Base-by-base conservation (phyloP, 2,888 invertebrate species). In the Timandra comae region DNA sequence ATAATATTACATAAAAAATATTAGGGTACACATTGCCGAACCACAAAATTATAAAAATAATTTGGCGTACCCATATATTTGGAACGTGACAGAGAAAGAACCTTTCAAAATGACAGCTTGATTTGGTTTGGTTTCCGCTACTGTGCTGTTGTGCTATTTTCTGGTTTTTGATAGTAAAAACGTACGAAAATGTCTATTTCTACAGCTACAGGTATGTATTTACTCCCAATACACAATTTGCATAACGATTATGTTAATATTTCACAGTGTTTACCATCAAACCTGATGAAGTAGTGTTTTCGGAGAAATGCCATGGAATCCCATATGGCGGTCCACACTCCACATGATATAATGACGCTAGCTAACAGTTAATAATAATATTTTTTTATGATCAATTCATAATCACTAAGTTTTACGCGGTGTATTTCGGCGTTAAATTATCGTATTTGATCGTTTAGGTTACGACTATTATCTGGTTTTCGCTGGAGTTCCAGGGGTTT, bases 111-210 rank as follows among this genome's bases (percentile, higher is more conserved):
- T 84, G 84, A 84, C 82, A 84, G 84, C 84, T 84, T 84, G 84
- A 84, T 80, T 84, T 81, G 81, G 84, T 84, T 84, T 84, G 82
- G 84, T 84, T 82, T 84, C 84, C 82, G 82, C 84, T 79, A 79
- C 82, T 84, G 84, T 84, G 76, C 82, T 82, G 70, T 80, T 81
- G 82, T 80, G 77, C 79, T 81, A 82, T 80, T 82, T 82, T 80
- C 77, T 70, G 68, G 71, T 72, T 82, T 82, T 79, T 64, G 62
- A 56, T 72, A 63, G 66, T 59, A 70, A 71, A 75, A 74, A 67
- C 68, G 49, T 43, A 48, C 62, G 63, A 81, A 70, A 74, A 84
- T 84, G 84, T 84, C 84, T 48, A 84, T 84, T 71, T 84, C 84
- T 54, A 79, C 84, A 47, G 84, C 84, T 64, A 82, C 82, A 80